phyloP scores from a whole-genome alignment of 2,797 vertebrate species.

The Kryptopterus vitreolus region DNA sequence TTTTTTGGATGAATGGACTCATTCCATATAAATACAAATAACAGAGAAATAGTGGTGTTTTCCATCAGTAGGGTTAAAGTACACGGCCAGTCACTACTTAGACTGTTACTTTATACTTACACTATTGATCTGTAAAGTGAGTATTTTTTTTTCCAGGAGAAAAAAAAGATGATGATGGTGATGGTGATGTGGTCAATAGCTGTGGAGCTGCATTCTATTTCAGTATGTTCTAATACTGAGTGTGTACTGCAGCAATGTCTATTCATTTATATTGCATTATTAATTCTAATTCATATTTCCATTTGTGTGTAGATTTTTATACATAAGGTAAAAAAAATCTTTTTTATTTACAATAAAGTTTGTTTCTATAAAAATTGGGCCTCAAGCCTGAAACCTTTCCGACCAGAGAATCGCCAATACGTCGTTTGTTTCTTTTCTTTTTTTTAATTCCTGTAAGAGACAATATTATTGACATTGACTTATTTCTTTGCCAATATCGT shows the following conservation, averaged over 20 bases:
- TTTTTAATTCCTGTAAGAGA: not conserved
- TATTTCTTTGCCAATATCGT: not conserved
- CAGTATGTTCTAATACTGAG: not conserved
- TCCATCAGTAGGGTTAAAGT: not conserved
- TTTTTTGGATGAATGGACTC: not conserved
- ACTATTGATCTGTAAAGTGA: constrained; percentile 6
- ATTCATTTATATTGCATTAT: too few relatives aligned
- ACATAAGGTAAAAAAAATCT: not conserved
- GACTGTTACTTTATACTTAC: not conserved
- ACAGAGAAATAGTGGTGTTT: not conserved
- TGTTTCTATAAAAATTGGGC: too few relatives aligned
- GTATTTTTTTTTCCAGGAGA: not conserved
- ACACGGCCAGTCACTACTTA: not conserved
- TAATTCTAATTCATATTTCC: not conserved
- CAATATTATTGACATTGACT: too few relatives aligned
- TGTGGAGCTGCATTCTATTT: not conserved
- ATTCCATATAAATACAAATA: not conserved
- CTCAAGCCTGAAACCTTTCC: not conserved
- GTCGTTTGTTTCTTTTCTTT: not conserved
- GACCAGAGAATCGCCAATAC: not conserved
- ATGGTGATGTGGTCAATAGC: constrained; percentile 1
- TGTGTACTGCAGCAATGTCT: too few relatives aligned
- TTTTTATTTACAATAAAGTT: not conserved
- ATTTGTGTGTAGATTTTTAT: not conserved
- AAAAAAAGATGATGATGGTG: too few relatives aligned